A percentile compares a stretch with the other conserved stretches of the same genome.
These are phyloP conservation scores for Machaerirhynchus nigripectus DNA, from an alignment of 2,113 vertebrate species.

Conservation along the genomic window DNA sequence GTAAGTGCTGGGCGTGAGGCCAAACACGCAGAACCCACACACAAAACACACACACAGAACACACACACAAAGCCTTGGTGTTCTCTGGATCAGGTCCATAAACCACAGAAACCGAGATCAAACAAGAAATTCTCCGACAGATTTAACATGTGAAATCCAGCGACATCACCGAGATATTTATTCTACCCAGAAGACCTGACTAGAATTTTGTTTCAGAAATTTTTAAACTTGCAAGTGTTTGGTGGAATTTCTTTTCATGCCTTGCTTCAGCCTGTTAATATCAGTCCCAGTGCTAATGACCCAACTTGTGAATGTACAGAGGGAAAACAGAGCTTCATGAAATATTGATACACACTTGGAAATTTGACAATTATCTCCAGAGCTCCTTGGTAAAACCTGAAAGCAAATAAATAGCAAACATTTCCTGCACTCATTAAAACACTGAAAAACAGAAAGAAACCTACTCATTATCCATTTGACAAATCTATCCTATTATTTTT, in stretches of 20 bases:
- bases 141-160: not conserved
- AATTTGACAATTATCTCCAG: constrained; percentile 55
- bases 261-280: not conserved
- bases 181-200: not conserved
- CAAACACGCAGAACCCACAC: not conserved
- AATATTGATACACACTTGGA: constrained; percentile 50
- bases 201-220: not conserved
- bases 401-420: constrained; percentile 50
- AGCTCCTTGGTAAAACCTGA: constrained; percentile 32
- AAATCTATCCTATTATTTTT: constrained; percentile 55
- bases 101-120: not conserved
- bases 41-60: not conserved
- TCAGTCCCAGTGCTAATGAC: not conserved
- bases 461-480: constrained; percentile 47
- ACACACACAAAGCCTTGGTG: not conserved
- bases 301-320: not conserved
- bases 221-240: not conserved
- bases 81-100: not conserved
- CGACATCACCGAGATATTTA: rapidly evolving
- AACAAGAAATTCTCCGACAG: not conserved
- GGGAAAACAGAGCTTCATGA: constrained; percentile 45
- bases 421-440: constrained; percentile 50
- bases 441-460: constrained; percentile 12
- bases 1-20: not conserved
- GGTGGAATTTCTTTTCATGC: not conserved